A percentile compares a stretch with the other conserved stretches of the same genome.
Evolutionary conservation across 1,140 invertebrate species (phyloP).

Genomic region (Pectinophora gossypiella): DNA sequence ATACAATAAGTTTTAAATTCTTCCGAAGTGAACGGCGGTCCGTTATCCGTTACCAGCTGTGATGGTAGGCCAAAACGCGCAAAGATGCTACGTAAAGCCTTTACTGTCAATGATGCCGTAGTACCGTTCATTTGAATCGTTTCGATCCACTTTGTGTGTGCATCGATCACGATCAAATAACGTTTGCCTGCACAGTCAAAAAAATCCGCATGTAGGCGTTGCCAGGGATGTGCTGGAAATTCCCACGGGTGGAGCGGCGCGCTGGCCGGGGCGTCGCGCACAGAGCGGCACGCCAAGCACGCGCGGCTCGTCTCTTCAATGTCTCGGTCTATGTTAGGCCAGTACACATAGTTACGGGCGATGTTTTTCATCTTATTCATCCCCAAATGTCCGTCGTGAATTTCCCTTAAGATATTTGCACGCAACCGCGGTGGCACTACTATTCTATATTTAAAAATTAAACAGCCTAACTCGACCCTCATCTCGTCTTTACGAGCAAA

Average conservation of each 20-base stretch:
- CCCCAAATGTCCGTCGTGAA: conserved; percentile 53
- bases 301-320: conserved; percentile 23
- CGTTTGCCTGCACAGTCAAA: background rate
- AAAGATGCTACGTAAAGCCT: background rate
- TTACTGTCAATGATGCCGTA: background rate
- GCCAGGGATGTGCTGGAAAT: conserved; percentile 12
- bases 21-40: conserved; percentile 15
- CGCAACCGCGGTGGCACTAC: conserved; percentile 41
- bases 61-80: conserved; percentile 20
- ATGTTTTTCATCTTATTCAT: conserved; percentile 60
- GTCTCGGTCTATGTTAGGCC: conserved; percentile 48
- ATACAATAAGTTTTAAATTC: conserved; percentile 24
- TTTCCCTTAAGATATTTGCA: conserved; percentile 29
- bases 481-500: conserved; percentile 12
- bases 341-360: conserved; percentile 57
- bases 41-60: conserved; percentile 26
- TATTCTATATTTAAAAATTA: conserved; percentile 29
- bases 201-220: conserved; percentile 17
- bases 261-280: conserved; percentile 7
- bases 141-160: conserved; percentile 6
- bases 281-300: conserved; percentile 1
- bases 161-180: conserved; percentile 1
- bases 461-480: conserved; percentile 7
- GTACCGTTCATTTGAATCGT: background rate
- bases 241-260: conserved; percentile 13